phyloP scores from a whole-genome alignment of 2,888 invertebrate genomes.

The Pollenia amentaria region DNA sequence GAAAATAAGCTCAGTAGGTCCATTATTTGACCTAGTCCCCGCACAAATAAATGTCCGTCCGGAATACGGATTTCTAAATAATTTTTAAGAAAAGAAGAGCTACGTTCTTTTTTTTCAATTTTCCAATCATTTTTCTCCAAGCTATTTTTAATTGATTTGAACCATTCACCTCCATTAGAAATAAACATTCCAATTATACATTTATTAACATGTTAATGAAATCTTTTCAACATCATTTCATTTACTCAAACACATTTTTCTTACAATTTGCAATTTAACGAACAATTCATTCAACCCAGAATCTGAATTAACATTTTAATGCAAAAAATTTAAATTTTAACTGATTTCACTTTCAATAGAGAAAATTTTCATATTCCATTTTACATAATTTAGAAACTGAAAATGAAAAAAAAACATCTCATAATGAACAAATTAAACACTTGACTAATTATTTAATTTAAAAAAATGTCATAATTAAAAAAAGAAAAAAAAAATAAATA shows the following conservation, averaged over 20 bases:
- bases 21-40: no score
- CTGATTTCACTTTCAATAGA: slow-evolving; percentile 65
- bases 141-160: slow-evolving; percentile 22
- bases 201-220: slow-evolving; percentile 27
- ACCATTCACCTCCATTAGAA: slow-evolving; percentile 40
- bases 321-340: slow-evolving; percentile 17
- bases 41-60: no score
- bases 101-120: no score
- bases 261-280: slow-evolving; percentile 28
- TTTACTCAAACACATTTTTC: not conserved
- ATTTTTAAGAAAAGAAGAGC: no score
- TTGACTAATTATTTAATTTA: slow-evolving; percentile 56
- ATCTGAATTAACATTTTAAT: slow-evolving; percentile 51
- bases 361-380: slow-evolving; percentile 19
- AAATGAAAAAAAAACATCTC: slow-evolving; percentile 23
- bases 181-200: slow-evolving; percentile 2
- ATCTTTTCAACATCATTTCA: not conserved
- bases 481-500: not conserved
- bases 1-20: no score
- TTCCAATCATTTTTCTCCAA: no score
- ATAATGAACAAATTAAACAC: slow-evolving; percentile 24
- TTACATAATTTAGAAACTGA: slow-evolving; percentile 42
- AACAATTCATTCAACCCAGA: slow-evolving; percentile 59
- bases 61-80: no score
- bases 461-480: slow-evolving; percentile 43